Evolutionary conservation across 2,888 invertebrate genomes (phyloP), one percentile per base, ranked within the genome.

Genomic region (Leucoptera coffeella): DNA sequence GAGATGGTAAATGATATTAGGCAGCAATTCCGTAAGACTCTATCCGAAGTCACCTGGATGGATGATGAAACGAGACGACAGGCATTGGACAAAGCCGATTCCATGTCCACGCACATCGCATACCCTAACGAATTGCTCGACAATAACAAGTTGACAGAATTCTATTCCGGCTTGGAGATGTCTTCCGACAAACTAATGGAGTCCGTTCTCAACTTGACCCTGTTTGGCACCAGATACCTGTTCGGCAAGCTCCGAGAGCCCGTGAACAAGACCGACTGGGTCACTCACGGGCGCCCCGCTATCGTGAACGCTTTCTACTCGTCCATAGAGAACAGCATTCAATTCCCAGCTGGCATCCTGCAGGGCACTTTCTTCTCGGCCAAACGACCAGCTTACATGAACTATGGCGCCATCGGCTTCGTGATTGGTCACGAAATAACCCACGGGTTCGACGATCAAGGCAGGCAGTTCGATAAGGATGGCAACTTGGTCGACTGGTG

Each of bases 401-500:
- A 92, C 54, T 92, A 87, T 40, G 91, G 90, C 12, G 87, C 88
- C 3, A 91, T 93, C 34, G 92, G 92, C 3, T 89, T 86, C 43
- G 87, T 92, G 3, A 91, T 92, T 42, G 91, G 91, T 1, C 92
- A 92, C 47, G 92, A 92, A 67, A 90, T 93, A 27, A 91, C 90
- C 0, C 92, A 92, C 46, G 89, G 89, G 7, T 91, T 90, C 42
- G 89, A 89, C 46, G 86, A 88, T 46, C 84, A 85, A 73, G 92
- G 95, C 27, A 80, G 93, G 25, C 90, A 92, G 64, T 95, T 91
- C 46, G 92, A 95, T 56, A 83, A 87, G 36, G 77, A 88, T 34
- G 95, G 95, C 9, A 93, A 94, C 56, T 64, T 94, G 34, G 79
- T 85, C 1, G 89, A 93, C 45, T 95, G 95, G 95, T 95, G 94